A percentile compares a stretch with the other conserved stretches of the same genome.
Evolutionary conservation across 2,888 invertebrate species (phyloP).

Genomic region (Arctia plantaginis): DNA sequence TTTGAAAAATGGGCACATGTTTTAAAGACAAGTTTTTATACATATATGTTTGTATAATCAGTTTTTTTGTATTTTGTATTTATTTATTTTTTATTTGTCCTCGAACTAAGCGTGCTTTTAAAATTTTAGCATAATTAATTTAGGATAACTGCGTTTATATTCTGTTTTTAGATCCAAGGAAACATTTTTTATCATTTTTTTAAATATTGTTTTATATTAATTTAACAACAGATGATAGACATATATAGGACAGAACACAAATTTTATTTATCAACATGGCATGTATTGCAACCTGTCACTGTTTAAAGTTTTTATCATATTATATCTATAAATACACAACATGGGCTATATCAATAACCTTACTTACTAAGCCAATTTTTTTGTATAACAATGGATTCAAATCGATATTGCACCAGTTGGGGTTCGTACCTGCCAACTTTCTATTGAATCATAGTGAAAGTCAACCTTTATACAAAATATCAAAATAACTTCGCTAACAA

Average conservation of each 20-base stretch:
- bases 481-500: neutral
- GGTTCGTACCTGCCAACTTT: neutral
- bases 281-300: too few relatives aligned
- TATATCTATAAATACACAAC: neutral
- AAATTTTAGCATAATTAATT: too few relatives aligned
- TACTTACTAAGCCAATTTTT: neutral
- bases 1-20: neutral
- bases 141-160: too few relatives aligned
- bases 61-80: too few relatives aligned
- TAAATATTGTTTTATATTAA: too few relatives aligned
- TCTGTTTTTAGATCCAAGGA: too few relatives aligned
- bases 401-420: neutral
- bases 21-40: neutral
- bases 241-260: neutral
- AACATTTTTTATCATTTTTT: too few relatives aligned
- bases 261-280: too few relatives aligned
- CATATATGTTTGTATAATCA: too few relatives aligned
- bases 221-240: neutral
- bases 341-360: too few relatives aligned
- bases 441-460: neutral
- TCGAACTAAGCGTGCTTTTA: too few relatives aligned
- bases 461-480: neutral
- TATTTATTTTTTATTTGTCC: too few relatives aligned
- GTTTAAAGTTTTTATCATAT: neutral
- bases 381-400: neutral